A percentile compares a stretch with the other conserved stretches of the same genome.
These are phyloP conservation scores for Iphiclides podalirius DNA, from an alignment of 2,888 invertebrate species.

Conservation along the genomic window DNA sequence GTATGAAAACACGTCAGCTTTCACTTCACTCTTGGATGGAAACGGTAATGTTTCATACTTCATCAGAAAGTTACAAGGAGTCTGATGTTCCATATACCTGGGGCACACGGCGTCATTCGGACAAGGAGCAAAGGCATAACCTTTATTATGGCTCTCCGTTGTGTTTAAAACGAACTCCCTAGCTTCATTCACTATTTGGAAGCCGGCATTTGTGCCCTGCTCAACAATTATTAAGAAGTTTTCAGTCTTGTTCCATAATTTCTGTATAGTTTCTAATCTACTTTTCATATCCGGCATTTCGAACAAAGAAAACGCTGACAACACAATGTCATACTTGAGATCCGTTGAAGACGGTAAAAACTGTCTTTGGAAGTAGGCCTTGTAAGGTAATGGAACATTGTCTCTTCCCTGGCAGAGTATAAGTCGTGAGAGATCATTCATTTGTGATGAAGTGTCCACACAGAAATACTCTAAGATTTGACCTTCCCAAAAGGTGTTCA, in stretches of 20 bases:
- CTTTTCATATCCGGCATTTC: constrained; percentile 85
- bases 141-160: constrained; percentile 51
- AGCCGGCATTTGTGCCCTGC: constrained; percentile 90
- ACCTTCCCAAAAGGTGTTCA: constrained; percentile 85
- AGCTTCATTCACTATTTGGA: constrained; percentile 89
- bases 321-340: constrained; percentile 87
- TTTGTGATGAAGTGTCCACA: constrained; percentile 89
- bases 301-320: constrained; percentile 89
- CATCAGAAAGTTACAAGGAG: constrained; percentile 89
- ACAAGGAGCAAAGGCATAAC: constrained; percentile 91
- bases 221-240: constrained; percentile 91
- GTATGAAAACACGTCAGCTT: constrained; percentile 86
- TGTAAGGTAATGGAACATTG: constrained; percentile 78
- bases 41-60: constrained; percentile 80
- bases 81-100: constrained; percentile 80
- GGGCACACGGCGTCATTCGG: constrained; percentile 92
- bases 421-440: constrained; percentile 89
- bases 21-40: constrained; percentile 56
- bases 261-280: constrained; percentile 85
- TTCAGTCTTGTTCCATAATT: constrained; percentile 92
- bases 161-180: constrained; percentile 87
- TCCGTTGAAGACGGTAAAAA: constrained; percentile 85
- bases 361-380: constrained; percentile 87
- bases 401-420: constrained; percentile 84
- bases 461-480: constrained; percentile 90